Evolutionary conservation across 1,140 invertebrate species (phyloP), one percentile per base, ranked within the genome.

Genomic region (Diorhabda elongata): DNA sequence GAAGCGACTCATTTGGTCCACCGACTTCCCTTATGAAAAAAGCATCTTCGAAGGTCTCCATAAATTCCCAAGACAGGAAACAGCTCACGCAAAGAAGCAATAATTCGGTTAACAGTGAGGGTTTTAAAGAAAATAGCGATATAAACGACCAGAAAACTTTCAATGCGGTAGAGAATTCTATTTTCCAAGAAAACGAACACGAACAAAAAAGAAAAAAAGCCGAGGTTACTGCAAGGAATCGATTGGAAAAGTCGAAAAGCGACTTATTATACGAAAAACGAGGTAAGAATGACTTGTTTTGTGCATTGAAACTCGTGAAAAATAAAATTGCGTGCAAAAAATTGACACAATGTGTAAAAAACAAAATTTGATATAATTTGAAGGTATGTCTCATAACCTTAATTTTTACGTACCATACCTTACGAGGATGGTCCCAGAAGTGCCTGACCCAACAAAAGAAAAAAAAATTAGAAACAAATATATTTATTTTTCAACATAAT

Each of bases 221-320:
- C 26, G 64, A n/a, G 58, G 5, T 7, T 47, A 11, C 6, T 44
- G 52, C 4, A 5, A 11, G n/a, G 9, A 44, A 69, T 64, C 42
- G 44, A 42, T 58, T 75, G 64, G 59, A 73, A 61, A 75, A 73
- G 66, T 73, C 71, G 2, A 66, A 58, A n/a, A 75, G 74, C 52
- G 74, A 75, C 58, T 61, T 70, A 58, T 42, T 71, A 41, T 68
- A 69, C 41, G 67, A 63, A 26, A 71, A 73, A 73, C 69, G 71
- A 70, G 56, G 47, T n/a, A 62, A 9, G 62, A 42, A 6, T 5
- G 60, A 64, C 42, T 56, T 3, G 45, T 8, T 11, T 56, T 45
- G 42, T 64, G 42, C 2, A 45, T 42, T 44, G 6, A 43, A 8
- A 43, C 42, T 61, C 26, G 26, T 26, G 1, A 26, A 26, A 26